These are phyloP conservation scores for Oophaga sylvatica DNA, from an alignment of 2,797 vertebrate genomes.

Conservation along the genomic window DNA sequence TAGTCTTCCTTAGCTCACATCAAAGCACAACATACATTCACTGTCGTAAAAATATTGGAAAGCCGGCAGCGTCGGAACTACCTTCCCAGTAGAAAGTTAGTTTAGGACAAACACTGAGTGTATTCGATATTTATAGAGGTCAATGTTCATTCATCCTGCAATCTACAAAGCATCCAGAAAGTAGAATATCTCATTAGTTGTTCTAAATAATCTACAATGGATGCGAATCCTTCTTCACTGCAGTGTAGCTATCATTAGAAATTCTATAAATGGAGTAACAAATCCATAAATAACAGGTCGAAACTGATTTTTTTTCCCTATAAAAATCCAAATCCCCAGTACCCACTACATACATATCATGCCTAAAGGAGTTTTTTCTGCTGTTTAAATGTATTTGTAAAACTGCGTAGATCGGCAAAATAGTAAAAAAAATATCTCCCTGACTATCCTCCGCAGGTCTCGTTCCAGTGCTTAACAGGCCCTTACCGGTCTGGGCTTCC, in stretches of 20 bases:
- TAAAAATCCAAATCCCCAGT: too few species aligned
- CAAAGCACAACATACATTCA: slow-evolving; percentile 28
- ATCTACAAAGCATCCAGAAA: not conserved
- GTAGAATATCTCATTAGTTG: not conserved
- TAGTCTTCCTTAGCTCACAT: slow-evolving; percentile 19
- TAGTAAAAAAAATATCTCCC: too few species aligned
- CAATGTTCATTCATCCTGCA: not conserved
- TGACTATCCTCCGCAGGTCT: too few species aligned
- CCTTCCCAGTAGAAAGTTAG: slow-evolving; percentile 2
- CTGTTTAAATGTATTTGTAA: too few species aligned
- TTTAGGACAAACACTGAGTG: not conserved
- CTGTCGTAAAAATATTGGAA: slow-evolving; percentile 15
- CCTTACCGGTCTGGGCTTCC: too few species aligned
- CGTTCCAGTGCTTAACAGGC: too few species aligned
- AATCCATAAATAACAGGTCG: too few species aligned
- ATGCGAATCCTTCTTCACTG: not conserved
- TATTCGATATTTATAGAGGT: not conserved
- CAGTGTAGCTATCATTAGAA: not conserved
- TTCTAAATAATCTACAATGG: not conserved
- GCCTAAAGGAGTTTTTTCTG: too few species aligned
- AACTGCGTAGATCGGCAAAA: too few species aligned
- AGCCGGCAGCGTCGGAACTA: not conserved
- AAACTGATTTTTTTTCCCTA: too few species aligned
- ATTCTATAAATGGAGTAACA: not conserved
- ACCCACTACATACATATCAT: too few species aligned